Evolutionary conservation across 53 echinoderm and acorn worm genomes (phyloP), one percentile per base, ranked within the genome.

Genomic region (Echinometra lucunter): DNA sequence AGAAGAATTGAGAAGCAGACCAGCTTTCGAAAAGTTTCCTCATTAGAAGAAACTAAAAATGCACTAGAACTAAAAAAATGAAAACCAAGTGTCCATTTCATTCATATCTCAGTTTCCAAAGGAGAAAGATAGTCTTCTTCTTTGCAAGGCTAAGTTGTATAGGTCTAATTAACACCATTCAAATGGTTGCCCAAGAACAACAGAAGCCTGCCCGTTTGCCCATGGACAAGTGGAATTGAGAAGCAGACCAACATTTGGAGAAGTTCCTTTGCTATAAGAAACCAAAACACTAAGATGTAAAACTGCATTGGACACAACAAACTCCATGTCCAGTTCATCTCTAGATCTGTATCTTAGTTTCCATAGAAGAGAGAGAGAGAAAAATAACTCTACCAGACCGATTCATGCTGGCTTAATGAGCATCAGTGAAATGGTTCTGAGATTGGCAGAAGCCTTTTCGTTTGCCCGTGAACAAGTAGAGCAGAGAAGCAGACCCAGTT

Each of bases 161-260:
- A 97, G 98, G 98, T 98, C 97, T 45, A 35, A 96, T 44, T 15
- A 72, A 3, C 78, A 97, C 45, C 98, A 98, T 90, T 97, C 98
- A 25, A 96, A 98, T 34, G 97, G 98, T 21, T 98, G 98, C 94
- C 98, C 97, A n/a, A 89, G 92, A 44, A 25, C 74, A 66, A 57
- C 95, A 16, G 58, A 67, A 10, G 91, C 94, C 35, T 98, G 98
- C 92, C 94, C 95, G 58, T 98, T 96, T 96, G 98, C 98, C 19
- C 98, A 98, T 90, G 97, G 98, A n/a, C 58, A 57, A 9, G 95
- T 38, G 3, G 98, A 98, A 35, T 57, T 98, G 37, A 96, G 95
- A 82, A 87, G 74, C 28, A 94, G 93, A 88, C 89, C 96, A 21
- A 18, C 92, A 0, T 94, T 94, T 66, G 94, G n/a, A n/a, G 13